Conservation (phyloP, 2,888 invertebrate genomes). For the Gandaritis pyraliata region DNA sequence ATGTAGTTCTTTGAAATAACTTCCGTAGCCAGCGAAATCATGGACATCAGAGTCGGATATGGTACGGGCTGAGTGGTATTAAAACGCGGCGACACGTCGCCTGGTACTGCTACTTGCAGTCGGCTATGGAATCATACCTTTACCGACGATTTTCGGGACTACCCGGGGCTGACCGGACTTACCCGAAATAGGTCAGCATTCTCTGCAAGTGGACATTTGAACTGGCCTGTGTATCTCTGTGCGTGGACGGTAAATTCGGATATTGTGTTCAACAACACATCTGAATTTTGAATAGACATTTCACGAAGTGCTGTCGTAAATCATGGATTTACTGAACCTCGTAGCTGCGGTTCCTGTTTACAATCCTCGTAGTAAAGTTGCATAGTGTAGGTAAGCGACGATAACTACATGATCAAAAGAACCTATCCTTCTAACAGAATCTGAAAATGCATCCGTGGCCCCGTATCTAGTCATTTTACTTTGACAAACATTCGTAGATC, state of each 20-base stretch:
- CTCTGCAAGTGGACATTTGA: conserved; percentile 20
- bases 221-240: conserved; percentile 8
- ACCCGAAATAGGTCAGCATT: conserved; percentile 27
- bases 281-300: conserved; percentile 6
- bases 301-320: conserved; percentile 6
- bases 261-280: conserved; percentile 10
- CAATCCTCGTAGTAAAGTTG: neutral
- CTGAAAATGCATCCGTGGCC: too few relatives aligned
- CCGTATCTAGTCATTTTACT: too few relatives aligned
- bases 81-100: too few relatives aligned
- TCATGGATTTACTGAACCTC: neutral
- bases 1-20: too few relatives aligned
- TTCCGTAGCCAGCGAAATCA: too few relatives aligned
- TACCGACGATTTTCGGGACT: conserved; percentile 27
- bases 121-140: too few relatives aligned
- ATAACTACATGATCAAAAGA: too few relatives aligned
- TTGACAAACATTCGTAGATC: too few relatives aligned
- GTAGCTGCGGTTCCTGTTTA: neutral
- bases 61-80: too few relatives aligned
- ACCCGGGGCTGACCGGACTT: conserved; percentile 4
- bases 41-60: too few relatives aligned
- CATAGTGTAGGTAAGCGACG: neutral
- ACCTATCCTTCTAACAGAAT: too few relatives aligned
- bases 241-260: conserved; percentile 11
- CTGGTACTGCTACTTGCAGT: too few relatives aligned